Base-by-base conservation (phyloP, 2,888 invertebrate species). In the Amphipoea lucens region DNA sequence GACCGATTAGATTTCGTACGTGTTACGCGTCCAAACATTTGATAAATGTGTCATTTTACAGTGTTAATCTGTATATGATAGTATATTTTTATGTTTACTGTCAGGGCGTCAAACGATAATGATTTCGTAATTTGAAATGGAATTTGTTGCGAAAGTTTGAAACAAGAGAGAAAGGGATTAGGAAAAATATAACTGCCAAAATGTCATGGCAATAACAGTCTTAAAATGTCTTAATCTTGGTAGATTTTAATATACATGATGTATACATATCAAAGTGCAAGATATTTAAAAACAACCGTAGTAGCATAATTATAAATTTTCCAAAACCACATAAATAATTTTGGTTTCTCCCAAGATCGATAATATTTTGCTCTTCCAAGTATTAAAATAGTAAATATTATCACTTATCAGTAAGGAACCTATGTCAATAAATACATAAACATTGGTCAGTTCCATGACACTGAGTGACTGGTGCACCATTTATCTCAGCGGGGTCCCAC, bases 391-490 rank as follows among this genome's bases (percentile, higher is more conserved):
- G 65, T 81, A 75, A 75, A 85, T 74, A 67, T 82, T 86, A 87
- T 85, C 87, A 91, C 65, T 79, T 87, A 87, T 87, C 87, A 91
- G 88, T 90, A 88, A 92, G 90, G 85, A 92, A 91, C 93, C 93
- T 91, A 92, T 88, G 90, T 86, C 89, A 92, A 93, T 95, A 94
- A 93, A 94, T 92, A 90, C 48, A 84, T 79, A 89, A 91, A 92
- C 91, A 91, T 87, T 93, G 95, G 95, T 96, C 96, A 96, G 96
- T 96, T 94, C 95, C 93, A 92, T 92, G 95, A 95, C 95, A 94
- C 94, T 94, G 94, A 93, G 93, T 89, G 89, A 90, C 90, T 92
- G 81, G 76, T 40, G 91, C 92, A 92, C 86, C 87, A 79, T 89
- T 92, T 96, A 96, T 96, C 95, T 90, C 85, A 87, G 88, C 87